phyloP scores from a whole-genome alignment of 2,888 invertebrate species.

The Tenthredo scrophulariae region DNA sequence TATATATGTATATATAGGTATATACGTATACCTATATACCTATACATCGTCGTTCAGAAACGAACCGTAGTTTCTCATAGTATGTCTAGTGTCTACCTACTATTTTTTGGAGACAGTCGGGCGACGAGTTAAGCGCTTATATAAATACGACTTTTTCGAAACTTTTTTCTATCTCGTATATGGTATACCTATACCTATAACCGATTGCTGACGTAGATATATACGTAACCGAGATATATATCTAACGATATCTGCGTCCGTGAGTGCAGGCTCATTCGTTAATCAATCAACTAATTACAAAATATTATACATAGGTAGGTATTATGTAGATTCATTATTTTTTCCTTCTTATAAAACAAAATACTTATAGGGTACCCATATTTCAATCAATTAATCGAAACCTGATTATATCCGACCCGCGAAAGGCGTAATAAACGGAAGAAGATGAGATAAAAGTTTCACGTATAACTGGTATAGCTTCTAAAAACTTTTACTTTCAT shows the following conservation, averaged over 20 bases:
- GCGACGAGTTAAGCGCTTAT: slow-evolving; percentile 44
- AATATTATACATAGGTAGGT: too few species aligned
- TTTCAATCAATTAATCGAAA: too few species aligned
- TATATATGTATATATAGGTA: background rate
- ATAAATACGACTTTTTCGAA: slow-evolving; percentile 48
- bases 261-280: background rate
- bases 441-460: background rate
- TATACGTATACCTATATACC: background rate
- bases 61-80: slow-evolving; percentile 1
- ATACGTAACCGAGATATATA: background rate
- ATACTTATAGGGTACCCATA: too few species aligned
- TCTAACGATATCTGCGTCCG: background rate
- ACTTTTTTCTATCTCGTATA: slow-evolving; percentile 21
- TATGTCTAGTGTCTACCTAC: background rate
- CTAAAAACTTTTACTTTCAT: slow-evolving; percentile 69
- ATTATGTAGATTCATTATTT: too few species aligned
- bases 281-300: background rate
- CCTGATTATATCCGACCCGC: too few species aligned
- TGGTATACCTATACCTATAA: background rate
- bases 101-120: slow-evolving; percentile 49
- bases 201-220: slow-evolving; percentile 4
- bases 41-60: slow-evolving; percentile 35
- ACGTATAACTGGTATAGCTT: background rate
- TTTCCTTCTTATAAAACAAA: too few species aligned
- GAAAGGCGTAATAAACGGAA: too few species aligned